Evolutionary conservation across 2,888 invertebrate species (phyloP).

Genomic region (Sepioteuthis lessoniana): DNA sequence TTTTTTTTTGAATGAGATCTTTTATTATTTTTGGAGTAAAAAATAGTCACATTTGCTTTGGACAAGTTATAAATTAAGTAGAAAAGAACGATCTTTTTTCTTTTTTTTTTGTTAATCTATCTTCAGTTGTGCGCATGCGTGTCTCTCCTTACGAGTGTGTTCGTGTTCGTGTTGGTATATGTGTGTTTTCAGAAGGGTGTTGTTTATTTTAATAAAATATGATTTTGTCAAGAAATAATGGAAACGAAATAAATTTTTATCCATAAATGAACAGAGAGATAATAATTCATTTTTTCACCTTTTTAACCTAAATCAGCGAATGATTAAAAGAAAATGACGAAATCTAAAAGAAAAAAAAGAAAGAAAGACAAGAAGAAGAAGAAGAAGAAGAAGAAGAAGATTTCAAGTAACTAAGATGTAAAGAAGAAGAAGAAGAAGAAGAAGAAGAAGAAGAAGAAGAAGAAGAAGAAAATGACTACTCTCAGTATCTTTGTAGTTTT

Average conservation of each 20-base stretch:
- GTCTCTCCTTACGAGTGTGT: background rate
- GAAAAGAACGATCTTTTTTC: too few species aligned
- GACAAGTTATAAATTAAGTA: too few species aligned
- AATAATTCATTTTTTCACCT: background rate
- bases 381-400: too few species aligned
- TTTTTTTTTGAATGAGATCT: too few species aligned
- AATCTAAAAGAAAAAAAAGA: background rate
- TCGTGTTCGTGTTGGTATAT: background rate
- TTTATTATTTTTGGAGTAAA: too few species aligned
- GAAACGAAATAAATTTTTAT: background rate
- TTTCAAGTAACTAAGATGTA: too few species aligned
- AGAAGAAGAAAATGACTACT: background rate
- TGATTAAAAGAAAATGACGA: background rate
- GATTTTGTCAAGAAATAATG: background rate
- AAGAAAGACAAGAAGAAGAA: too few species aligned
- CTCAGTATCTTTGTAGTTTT: background rate
- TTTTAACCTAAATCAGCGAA: background rate
- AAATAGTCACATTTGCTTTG: too few species aligned
- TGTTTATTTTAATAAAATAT: background rate
- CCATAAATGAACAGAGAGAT: background rate
- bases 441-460: background rate
- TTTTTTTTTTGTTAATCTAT: too few species aligned
- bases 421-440: background rate
- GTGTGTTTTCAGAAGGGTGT: background rate
- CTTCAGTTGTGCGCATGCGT: too few species aligned